These are phyloP conservation scores for Hycleus phaleratus DNA, from an alignment of 1,140 invertebrate species.

Conservation along the genomic window DNA sequence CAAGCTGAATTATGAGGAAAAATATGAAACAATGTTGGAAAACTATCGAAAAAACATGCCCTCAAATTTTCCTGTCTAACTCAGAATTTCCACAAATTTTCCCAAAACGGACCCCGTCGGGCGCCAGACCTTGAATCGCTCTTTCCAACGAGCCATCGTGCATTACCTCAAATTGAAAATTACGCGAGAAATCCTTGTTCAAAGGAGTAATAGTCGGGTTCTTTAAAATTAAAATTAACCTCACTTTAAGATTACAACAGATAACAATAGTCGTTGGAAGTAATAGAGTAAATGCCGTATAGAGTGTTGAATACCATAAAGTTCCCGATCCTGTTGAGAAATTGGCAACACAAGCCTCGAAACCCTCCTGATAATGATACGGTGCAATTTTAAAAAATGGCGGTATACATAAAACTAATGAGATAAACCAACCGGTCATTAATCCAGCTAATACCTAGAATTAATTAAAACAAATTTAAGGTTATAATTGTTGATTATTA, in stretches of 20 bases:
- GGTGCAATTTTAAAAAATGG: conserved; percentile 44
- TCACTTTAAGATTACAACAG: conserved; percentile 60
- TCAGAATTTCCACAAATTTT: too few relatives aligned
- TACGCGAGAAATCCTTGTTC: too few relatives aligned
- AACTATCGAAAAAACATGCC: too few relatives aligned
- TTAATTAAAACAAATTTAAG: too few relatives aligned
- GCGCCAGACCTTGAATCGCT: too few relatives aligned
- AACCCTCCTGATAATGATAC: conserved; percentile 47
- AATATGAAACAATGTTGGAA: too few relatives aligned
- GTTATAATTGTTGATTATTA: too few relatives aligned
- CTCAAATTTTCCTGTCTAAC: too few relatives aligned
- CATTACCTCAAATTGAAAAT: too few relatives aligned
- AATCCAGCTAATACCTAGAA: conserved; percentile 46
- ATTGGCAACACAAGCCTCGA: conserved; percentile 58
- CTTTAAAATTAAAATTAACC: neutral
- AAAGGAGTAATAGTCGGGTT: neutral
- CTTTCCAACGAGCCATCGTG: too few relatives aligned
- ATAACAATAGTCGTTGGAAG: conserved; percentile 61
- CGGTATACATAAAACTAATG: conserved; percentile 38
- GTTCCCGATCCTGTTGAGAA: conserved; percentile 52
- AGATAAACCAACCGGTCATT: conserved; percentile 46
- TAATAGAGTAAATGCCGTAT: conserved; percentile 55
- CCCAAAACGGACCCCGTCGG: too few relatives aligned
- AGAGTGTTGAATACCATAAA: conserved; percentile 54
- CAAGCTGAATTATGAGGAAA: too few relatives aligned